Conservation (phyloP, 2,888 invertebrate species). For the Drosophila mayaguana region DNA sequence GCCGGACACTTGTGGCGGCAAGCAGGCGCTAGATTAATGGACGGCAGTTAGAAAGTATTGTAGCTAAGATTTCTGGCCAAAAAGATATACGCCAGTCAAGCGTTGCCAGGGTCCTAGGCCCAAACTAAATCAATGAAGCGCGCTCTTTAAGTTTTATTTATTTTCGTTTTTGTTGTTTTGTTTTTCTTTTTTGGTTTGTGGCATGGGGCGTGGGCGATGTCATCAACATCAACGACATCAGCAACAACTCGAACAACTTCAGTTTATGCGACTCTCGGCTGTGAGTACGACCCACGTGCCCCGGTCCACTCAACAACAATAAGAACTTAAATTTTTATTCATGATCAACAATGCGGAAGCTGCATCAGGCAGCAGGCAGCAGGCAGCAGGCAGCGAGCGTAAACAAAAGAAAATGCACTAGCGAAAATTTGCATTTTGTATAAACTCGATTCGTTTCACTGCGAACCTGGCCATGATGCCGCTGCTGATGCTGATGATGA, state of each 20-base stretch:
- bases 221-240: constrained; percentile 34
- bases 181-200: background rate
- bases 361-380: constrained; percentile 48
- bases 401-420: constrained; percentile 75
- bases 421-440: constrained; percentile 65
- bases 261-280: constrained; percentile 10
- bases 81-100: constrained; percentile 43
- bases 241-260: constrained; percentile 28
- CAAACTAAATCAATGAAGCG: constrained; percentile 69
- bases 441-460: constrained; percentile 30
- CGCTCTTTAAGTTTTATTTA: constrained; percentile 36
- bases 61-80: constrained; percentile 23
- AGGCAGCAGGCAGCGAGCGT: constrained; percentile 12
- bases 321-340: constrained; percentile 81
- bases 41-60: constrained; percentile 74
- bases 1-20: constrained; percentile 69
- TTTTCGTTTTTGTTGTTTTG: background rate
- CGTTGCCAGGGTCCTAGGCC: constrained; percentile 25
- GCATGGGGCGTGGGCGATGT: constrained; percentile 54
- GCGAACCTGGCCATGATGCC: constrained; percentile 29
- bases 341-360: constrained; percentile 81
- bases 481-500: constrained; percentile 18
- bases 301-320: constrained; percentile 64
- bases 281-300: constrained; percentile 67
- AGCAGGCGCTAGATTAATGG: constrained; percentile 71